A percentile compares a stretch with the other conserved stretches of the same genome.
These are phyloP conservation scores for Premnoplex brunnescens DNA, from an alignment of 2,797 vertebrate genomes.

Conservation along the genomic window DNA sequence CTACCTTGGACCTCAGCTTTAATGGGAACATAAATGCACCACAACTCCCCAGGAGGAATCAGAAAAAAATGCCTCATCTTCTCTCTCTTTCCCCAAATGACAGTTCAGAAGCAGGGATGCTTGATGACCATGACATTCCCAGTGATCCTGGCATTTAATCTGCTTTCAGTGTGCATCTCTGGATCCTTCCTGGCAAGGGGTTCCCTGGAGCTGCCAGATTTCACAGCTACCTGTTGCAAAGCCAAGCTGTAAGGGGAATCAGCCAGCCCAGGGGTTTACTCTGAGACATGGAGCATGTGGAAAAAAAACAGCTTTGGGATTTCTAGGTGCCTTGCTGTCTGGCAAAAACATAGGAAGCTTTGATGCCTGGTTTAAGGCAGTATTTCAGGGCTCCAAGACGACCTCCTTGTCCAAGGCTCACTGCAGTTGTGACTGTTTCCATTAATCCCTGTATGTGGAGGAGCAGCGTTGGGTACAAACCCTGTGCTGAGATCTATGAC, in stretches of 20 bases:
- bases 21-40: background rate
- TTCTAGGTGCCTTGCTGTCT: conserved; percentile 1
- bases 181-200: background rate
- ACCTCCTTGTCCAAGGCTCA: background rate
- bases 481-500: background rate
- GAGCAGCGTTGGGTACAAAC: background rate
- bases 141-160: background rate
- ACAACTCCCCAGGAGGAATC: background rate
- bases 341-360: background rate
- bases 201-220: conserved; percentile 1
- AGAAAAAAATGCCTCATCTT: background rate
- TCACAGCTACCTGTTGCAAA: background rate
- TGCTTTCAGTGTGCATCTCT: background rate
- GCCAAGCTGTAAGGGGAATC: background rate
- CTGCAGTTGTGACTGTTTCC: background rate
- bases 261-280: background rate
- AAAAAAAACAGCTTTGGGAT: background rate
- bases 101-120: background rate
- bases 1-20: background rate
- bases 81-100: background rate
- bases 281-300: background rate
- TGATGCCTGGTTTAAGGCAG: background rate
- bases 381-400: background rate
- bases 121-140: background rate
- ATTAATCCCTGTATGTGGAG: background rate